phyloP scores from a whole-genome alignment of 2,888 invertebrate species.

The Eilema sororculum region DNA sequence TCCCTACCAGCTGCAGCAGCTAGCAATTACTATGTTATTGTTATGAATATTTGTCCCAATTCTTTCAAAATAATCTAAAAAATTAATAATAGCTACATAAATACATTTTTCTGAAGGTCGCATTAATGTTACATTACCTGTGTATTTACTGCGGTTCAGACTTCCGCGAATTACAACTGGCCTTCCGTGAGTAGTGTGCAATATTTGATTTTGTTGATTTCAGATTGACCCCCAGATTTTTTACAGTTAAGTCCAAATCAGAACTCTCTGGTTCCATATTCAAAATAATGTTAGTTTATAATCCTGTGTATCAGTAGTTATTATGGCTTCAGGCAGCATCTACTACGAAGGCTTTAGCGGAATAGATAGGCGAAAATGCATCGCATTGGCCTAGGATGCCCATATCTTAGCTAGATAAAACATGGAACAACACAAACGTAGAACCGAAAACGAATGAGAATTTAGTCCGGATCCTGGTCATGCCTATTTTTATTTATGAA shows the following conservation, averaged over 20 bases:
- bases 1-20: no score
- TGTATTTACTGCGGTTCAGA: conserved; percentile 30
- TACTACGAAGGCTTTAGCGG: no score
- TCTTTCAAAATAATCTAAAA: no score
- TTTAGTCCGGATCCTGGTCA: no score
- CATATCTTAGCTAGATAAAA: not conserved
- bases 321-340: no score
- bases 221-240: not conserved
- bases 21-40: no score
- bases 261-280: not conserved
- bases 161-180: conserved; percentile 23
- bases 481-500: no score
- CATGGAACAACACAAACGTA: not conserved
- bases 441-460: no score
- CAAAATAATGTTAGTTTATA: not conserved
- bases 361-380: no score
- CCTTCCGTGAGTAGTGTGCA: not conserved
- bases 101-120: not conserved
- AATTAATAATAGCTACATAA: not conserved
- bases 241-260: not conserved
- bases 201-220: not conserved
- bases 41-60: no score
- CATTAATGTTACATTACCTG: conserved; percentile 27
- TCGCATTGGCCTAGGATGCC: no score
- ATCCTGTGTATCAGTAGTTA: no score